Base-by-base conservation (phyloP, 2,113 vertebrate genomes). In the Leuciscus idus region DNA sequence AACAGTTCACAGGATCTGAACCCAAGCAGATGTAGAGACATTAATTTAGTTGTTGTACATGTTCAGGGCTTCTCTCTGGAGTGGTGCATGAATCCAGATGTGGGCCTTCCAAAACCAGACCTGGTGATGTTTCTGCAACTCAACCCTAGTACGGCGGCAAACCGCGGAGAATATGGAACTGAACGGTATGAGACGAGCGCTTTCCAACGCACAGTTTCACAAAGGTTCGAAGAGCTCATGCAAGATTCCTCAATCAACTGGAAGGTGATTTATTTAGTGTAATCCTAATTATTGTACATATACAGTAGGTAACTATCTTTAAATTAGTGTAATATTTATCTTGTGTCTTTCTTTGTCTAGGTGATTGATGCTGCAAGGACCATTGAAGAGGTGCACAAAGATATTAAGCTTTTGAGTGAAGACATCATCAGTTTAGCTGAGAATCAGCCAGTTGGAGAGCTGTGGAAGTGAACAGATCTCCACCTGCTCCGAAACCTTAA, bases 61-160 rank as follows among this genome's bases (percentile, higher is more conserved):
- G 4, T 83, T 61, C 85, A 99, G 98, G 96, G 96, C 12, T 98
- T 99, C 88, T 90, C 89, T 70, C 83, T 99, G 88, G 94, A 98
- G 10, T 99, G 98, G 98, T 99, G 98, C 84, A 98, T 91, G 87
- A 93, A 96, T 19, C 95, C 98, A 0, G 98, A 99, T 0, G 90
- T 95, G 75, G 98, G 98, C 0, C 96, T 99, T 82, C 98, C 98
- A 26, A 97, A 97, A 87, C 98, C 98, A 1, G 98, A 99, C 90
- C 92, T 99, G 12, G 95, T 99, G 5, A 88, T 99, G 82, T 99
- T 97, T 79, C 95, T 99, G n/a, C 94, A 97, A 81, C 77, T 99
- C 50, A 94, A 84, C 74, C 89, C 94, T 0, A 88, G 84, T 0
- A 94, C 91, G 4, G 98, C 98, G 0, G 95, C 95, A 0, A 84